Conservation (phyloP, 2,113 vertebrate species). For the Saimiri boliviensis region DNA sequence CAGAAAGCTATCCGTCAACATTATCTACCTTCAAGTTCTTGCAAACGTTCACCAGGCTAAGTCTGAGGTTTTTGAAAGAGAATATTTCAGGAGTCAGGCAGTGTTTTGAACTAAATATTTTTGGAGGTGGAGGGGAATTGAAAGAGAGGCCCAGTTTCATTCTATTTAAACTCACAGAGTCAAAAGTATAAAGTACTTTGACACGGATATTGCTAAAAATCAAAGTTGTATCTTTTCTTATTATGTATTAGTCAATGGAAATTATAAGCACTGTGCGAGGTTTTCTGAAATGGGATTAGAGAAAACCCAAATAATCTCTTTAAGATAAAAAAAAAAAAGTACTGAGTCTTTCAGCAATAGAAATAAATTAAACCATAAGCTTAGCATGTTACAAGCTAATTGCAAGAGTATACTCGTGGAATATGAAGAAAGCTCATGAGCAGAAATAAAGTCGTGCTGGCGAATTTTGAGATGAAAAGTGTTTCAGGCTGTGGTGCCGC, state of each 20-base stretch:
- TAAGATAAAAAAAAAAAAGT: constrained; percentile 78
- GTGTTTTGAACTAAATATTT: constrained; percentile 71
- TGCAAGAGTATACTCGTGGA: constrained; percentile 57
- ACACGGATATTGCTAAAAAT: constrained; percentile 70
- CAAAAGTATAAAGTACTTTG: constrained; percentile 66
- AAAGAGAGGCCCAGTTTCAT: constrained; percentile 56
- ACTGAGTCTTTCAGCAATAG: constrained; percentile 55
- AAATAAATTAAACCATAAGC: constrained; percentile 69
- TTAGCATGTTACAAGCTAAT: constrained; percentile 74
- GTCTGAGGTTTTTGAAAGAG: constrained; percentile 27
- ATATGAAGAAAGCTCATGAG: background rate
- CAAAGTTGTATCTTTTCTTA: constrained; percentile 68
- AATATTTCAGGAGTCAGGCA: constrained; percentile 59
- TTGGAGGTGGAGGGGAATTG: constrained; percentile 66
- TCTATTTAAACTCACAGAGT: constrained; percentile 53
- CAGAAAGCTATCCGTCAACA: constrained; percentile 42
- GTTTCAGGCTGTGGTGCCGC: no score
- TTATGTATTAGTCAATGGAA: constrained; percentile 55
- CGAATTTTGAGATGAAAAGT: no score
- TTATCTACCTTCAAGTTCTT: constrained; percentile 68
- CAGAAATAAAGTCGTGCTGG: rapidly evolving
- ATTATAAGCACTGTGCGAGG: constrained; percentile 53
- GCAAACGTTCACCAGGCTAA: constrained; percentile 64
- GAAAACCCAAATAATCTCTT: constrained; percentile 77
- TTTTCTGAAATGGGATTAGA: constrained; percentile 81